Percentiles rank a stretch among this genome's conserved stretches.
Conservation (phyloP, 2,797 vertebrate species). For the Catostomus latipinnis region DNA sequence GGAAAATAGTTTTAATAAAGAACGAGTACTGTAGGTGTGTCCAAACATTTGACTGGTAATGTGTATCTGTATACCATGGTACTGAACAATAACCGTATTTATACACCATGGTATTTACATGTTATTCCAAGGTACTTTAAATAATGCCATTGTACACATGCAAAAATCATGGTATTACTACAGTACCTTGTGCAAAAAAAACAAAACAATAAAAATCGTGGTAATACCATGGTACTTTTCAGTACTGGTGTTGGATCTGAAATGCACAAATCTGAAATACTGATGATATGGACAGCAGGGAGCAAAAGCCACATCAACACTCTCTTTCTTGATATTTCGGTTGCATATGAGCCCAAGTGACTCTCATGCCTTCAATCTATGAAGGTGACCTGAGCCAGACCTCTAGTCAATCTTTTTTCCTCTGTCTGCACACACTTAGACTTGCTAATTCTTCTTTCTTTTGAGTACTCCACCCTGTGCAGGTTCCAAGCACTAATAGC, state of each 20-base stretch:
- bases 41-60: too few species aligned
- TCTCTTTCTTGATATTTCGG: constrained; percentile 7
- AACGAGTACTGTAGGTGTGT: too few species aligned
- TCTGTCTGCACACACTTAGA: constrained; percentile 19
- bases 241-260: background rate
- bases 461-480: constrained; percentile 20
- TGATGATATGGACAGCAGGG: constrained; percentile 21
- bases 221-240: background rate
- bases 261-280: constrained; percentile 27
- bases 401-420: background rate
- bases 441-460: constrained; percentile 30
- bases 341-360: constrained; percentile 30
- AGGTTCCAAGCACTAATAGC: constrained; percentile 30
- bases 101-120: background rate
- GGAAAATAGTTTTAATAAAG: too few species aligned
- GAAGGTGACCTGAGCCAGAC: constrained; percentile 35
- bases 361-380: constrained; percentile 30
- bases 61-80: too few species aligned
- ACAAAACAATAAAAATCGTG: too few species aligned
- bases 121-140: background rate
- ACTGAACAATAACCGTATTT: too few species aligned
- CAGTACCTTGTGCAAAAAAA: background rate
- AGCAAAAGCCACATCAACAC: background rate
- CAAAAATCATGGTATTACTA: background rate
- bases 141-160: too few species aligned